Conservation (phyloP, 2,888 invertebrate species). For the Xylota segnis region DNA sequence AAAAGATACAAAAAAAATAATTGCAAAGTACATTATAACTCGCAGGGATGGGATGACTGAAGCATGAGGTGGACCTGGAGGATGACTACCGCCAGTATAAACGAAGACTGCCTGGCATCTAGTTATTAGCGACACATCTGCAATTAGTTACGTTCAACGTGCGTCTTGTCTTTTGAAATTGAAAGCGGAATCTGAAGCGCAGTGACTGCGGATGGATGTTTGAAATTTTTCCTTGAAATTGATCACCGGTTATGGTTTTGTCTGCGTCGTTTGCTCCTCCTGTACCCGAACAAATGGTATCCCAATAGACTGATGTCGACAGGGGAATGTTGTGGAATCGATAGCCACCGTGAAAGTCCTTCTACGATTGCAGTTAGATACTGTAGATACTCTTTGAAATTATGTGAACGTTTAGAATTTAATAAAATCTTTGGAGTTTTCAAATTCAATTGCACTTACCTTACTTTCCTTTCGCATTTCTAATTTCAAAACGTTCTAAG, state of each 20-base stretch:
- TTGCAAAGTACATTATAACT: slow-evolving; percentile 19
- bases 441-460: neutral
- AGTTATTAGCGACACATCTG: slow-evolving; percentile 57
- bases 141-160: slow-evolving; percentile 47
- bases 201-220: neutral
- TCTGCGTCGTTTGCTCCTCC: too few relatives aligned
- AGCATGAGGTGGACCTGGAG: slow-evolving; percentile 27
- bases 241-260: neutral
- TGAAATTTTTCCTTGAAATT: too few relatives aligned
- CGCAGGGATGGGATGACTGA: neutral
- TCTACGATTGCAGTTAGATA: too few relatives aligned
- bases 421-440: neutral
- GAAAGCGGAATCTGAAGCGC: slow-evolving; percentile 6
- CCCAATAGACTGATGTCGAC: too few relatives aligned
- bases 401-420: too few relatives aligned
- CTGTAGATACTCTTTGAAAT: neutral
- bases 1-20: slow-evolving; percentile 19
- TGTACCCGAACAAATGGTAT: too few relatives aligned
- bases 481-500: slow-evolving; percentile 5
- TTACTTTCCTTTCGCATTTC: neutral
- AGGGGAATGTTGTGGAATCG: too few relatives aligned
- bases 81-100: slow-evolving; percentile 47
- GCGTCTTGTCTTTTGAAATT: slow-evolving; percentile 1
- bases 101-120: slow-evolving; percentile 38
- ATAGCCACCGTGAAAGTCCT: too few relatives aligned